Evolutionary conservation across 2,797 vertebrate genomes (phyloP), one percentile per base, ranked within the genome.

Genomic region (Pseudochromis fuscus): DNA sequence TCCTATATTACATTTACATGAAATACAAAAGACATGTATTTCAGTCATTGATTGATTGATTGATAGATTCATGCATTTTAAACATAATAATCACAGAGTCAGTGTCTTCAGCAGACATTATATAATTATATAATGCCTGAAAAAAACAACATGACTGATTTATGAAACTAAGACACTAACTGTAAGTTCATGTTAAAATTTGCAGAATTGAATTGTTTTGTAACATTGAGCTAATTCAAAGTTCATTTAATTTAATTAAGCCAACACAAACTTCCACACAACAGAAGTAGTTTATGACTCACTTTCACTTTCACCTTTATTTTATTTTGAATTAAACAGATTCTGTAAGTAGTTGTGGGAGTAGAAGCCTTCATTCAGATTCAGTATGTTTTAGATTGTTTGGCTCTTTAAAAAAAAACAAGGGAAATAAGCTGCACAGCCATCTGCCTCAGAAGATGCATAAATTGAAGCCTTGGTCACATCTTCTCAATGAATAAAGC

Each of bases 401-500:
- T 2, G n/a, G 48, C 70, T 51, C 18, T 73, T 51, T 28, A 53
- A 68, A 19, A 63, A 50, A 56, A 71, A 42, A 64, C 10, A 24
- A 4, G 37, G 63, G 51, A 60, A 9, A 58, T 24, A 63, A 40
- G n/a, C n/a, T n/a, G n/a, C 19, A 55, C 48, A 51, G 42, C 64
- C 66, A 72, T 67, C 53, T 76, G 74, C 60, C 55, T 60, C 21
- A 18, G 61, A 63, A 67, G 58, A 75, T 56, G 27, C 33, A 51
- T 71, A 65, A 63, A 77, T 31, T 67, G 19, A 78, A 61, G 7
- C 2, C 19, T 68, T 33, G 46, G 50, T 76, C 70, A 58, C 38
- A 75, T 81, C 53, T 44, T 77, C 58, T 67, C 51, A 62, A 16
- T 76, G 53, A 80, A 72, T 72, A 57, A 81, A 77, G 65, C 55